A percentile compares a stretch with the other conserved stretches of the same genome.
Conservation (phyloP, 2,888 invertebrate species). For the Acrobeloides nanus region DNA sequence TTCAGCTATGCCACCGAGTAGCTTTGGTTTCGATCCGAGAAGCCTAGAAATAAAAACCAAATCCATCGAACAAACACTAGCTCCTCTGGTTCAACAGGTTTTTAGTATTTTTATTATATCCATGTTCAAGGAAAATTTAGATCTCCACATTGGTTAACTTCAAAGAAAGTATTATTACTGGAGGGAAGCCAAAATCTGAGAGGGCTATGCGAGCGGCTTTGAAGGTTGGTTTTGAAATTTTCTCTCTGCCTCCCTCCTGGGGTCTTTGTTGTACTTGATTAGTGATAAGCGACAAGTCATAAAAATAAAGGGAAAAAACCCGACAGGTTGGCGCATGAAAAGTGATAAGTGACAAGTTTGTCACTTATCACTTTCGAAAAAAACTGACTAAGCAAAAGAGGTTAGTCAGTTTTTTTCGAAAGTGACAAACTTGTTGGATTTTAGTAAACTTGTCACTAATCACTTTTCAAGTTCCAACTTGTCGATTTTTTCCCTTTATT, state of each 20-base stretch:
- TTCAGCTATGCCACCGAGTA: conserved; percentile 4
- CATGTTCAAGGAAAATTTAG: conserved; percentile 59
- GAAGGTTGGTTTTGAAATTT: no score
- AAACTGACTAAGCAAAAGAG: no score
- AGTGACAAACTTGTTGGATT: no score
- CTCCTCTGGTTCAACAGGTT: conserved; percentile 90
- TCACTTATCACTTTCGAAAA: not conserved
- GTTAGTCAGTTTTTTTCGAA: no score
- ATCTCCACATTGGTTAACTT: conserved; percentile 85
- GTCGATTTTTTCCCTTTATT: no score
- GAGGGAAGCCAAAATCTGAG: conserved; percentile 62
- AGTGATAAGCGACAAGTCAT: no score
- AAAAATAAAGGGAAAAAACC: no score
- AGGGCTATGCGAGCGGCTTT: conserved; percentile 69
- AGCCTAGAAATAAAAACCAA: conserved; percentile 77
- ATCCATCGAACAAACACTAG: conserved; percentile 85
- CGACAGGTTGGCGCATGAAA: no score
- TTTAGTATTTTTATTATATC: conserved; percentile 21
- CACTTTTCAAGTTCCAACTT: no score
- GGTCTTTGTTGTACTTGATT: not conserved
- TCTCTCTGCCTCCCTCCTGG: not conserved
- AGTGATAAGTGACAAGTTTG: not conserved
- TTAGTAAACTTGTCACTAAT: no score
- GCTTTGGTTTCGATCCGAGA: conserved; percentile 47
- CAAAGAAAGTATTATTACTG: conserved; percentile 62